These are phyloP conservation scores for Typhlichthys eigenmanni DNA, from an alignment of 2,797 vertebrate genomes.

Conservation along the genomic window DNA sequence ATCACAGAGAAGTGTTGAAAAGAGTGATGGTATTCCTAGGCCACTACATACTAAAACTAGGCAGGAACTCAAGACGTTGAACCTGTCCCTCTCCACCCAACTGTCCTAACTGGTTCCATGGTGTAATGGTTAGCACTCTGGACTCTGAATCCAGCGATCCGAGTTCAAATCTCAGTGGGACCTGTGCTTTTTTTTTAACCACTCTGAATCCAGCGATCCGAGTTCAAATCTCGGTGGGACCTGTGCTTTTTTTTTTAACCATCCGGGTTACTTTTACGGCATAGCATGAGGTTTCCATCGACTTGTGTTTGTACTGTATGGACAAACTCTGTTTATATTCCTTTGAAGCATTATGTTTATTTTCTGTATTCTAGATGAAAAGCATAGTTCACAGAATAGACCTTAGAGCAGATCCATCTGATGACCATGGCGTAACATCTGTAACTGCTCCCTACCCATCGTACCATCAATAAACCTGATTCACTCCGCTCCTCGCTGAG, in stretches of 20 bases:
- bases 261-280: not conserved
- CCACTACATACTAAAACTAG: conserved; percentile 22
- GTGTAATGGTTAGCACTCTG: conserved; percentile 37
- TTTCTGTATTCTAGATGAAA: not conserved
- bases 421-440: no score
- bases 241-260: conserved; percentile 1
- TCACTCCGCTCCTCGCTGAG: no score
- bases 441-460: no score
- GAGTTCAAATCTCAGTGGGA: conserved; percentile 37
- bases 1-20: not conserved
- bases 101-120: conserved; percentile 29
- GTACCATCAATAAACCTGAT: no score
- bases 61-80: not conserved
- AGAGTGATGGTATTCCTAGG: not conserved
- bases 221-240: conserved; percentile 38
- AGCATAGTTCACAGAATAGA: no score
- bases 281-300: not conserved
- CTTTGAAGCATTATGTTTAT: no score
- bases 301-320: conserved; percentile 1
- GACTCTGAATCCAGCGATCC: conserved; percentile 37
- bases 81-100: rapidly evolving
- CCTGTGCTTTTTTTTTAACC: no score
- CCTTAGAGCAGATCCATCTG: no score
- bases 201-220: conserved; percentile 38
- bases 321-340: not conserved